phyloP scores from a whole-genome alignment of 2,113 vertebrate species.

The Hystrix cristata region DNA sequence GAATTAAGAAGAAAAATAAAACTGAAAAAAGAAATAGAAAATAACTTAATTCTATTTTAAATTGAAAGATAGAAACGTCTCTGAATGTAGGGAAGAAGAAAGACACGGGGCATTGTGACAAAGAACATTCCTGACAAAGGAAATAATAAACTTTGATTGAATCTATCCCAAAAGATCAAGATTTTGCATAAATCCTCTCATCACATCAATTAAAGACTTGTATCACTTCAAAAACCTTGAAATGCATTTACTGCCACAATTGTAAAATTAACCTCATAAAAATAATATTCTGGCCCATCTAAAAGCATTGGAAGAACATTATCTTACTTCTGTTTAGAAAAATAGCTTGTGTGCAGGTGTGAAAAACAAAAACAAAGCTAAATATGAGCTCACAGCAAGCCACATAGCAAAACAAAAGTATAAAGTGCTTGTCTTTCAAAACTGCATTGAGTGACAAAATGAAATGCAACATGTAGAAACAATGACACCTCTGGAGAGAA shows the following conservation, averaged over 20 bases:
- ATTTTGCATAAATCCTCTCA: slow-evolving; percentile 33
- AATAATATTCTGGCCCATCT: slow-evolving; percentile 1
- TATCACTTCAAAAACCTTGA: neutral
- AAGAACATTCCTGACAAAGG: neutral
- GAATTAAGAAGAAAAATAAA: neutral
- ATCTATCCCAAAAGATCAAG: neutral
- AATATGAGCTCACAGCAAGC: neutral
- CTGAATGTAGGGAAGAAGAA: neutral
- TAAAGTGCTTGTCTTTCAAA: slow-evolving; percentile 49
- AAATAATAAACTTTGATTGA: neutral
- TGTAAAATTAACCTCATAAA: slow-evolving; percentile 44
- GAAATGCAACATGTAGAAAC: slow-evolving; percentile 47
- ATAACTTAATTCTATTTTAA: neutral
- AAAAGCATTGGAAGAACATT: slow-evolving; percentile 34
- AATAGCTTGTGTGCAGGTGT: neutral
- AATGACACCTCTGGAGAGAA: neutral
- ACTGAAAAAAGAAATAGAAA: neutral
- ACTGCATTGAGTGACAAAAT: slow-evolving; percentile 36
- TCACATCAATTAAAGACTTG: neutral
- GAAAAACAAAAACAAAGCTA: neutral
- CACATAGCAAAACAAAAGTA: neutral
- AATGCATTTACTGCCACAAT: neutral
- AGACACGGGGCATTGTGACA: neutral
- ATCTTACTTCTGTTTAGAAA: slow-evolving; percentile 24
- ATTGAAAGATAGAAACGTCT: neutral